Evolutionary conservation across 2,113 vertebrate genomes (phyloP), one percentile per base, ranked within the genome.

Genomic region (Serilophus lunatus): DNA sequence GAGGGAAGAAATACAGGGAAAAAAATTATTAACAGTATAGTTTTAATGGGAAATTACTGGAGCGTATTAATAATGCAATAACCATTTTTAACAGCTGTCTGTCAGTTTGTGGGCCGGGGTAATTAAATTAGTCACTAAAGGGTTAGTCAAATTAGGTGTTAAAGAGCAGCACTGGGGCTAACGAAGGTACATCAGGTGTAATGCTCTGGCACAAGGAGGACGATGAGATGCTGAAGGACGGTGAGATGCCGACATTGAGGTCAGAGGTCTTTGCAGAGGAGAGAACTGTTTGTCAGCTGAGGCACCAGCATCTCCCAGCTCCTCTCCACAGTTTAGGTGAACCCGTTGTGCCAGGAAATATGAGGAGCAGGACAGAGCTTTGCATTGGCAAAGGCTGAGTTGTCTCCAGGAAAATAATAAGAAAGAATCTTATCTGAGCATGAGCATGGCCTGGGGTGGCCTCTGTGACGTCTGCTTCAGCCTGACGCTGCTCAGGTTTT

Each of bases 21-120:
- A 74, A 63, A 78, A 95, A 98, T 98, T 98, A 98, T 98, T 97
- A 98, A 98, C 98, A 97, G 98, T 98, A 97, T 97, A 98, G 95
- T 96, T 98, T 98, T 98, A 98, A 98, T 98, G 96, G 97, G 97
- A 98, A 98, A 97, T 98, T 98, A 98, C 97, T 98, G 96, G 95
- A 97, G 97, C 93, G 11, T 98, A 98, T 98, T 98, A 98, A 98
- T 98, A 98, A 98, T 98, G 98, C 98, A 98, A 97, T 98, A 97
- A 98, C 97, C 97, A 98, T 98, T 98, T 98, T 98, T 97, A 98
- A 97, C 98, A 98, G 97, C 97, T 98, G 98, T 97, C 98, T 98
- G 96, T 98, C 97, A 98, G 95, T 98, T 98, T 98, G 97, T 92
- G 90, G 96, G 96, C 97, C 65, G 33, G 90, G 89, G 90, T 98